Evolutionary conservation across 2,888 invertebrate species (phyloP).

Genomic region (Philhelius pedissequus): DNA sequence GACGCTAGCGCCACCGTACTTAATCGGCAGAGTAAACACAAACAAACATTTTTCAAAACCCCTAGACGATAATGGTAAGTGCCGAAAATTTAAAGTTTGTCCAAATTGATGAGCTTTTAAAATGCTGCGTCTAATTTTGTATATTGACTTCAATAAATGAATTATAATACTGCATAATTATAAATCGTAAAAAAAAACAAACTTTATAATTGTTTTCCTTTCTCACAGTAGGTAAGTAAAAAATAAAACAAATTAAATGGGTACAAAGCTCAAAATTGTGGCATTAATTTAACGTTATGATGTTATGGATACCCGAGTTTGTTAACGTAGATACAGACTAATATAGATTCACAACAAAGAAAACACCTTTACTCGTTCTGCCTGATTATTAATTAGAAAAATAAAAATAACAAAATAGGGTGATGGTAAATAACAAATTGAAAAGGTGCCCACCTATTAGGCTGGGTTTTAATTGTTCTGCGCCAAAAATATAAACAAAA

Average conservation of each 20-base stretch:
- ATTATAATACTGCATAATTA: too few relatives aligned
- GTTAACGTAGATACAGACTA: too few relatives aligned
- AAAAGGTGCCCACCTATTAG: background rate
- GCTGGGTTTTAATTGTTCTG: background rate
- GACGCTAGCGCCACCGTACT: background rate
- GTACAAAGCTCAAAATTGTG: background rate
- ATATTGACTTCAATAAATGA: conserved; percentile 35
- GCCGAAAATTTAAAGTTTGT: conserved; percentile 11
- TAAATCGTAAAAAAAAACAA: conserved; percentile 44
- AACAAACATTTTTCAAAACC: background rate
- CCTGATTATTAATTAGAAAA: background rate
- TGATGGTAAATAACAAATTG: background rate
- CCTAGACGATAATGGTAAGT: too few relatives aligned
- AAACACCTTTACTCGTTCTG: background rate
- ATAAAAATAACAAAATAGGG: background rate
- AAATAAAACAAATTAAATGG: background rate
- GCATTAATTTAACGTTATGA: background rate
- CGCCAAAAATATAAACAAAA: background rate
- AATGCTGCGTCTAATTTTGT: conserved; percentile 31
- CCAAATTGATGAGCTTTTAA: conserved; percentile 29
- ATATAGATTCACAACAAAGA: background rate
- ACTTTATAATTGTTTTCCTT: conserved; percentile 52
- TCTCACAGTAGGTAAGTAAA: conserved; percentile 12
- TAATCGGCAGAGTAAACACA: conserved; percentile 39
- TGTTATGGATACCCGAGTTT: too few relatives aligned